These are phyloP conservation scores for Phytoseiulus persimilis DNA, from an alignment of 2,888 invertebrate genomes.

Conservation along the genomic window DNA sequence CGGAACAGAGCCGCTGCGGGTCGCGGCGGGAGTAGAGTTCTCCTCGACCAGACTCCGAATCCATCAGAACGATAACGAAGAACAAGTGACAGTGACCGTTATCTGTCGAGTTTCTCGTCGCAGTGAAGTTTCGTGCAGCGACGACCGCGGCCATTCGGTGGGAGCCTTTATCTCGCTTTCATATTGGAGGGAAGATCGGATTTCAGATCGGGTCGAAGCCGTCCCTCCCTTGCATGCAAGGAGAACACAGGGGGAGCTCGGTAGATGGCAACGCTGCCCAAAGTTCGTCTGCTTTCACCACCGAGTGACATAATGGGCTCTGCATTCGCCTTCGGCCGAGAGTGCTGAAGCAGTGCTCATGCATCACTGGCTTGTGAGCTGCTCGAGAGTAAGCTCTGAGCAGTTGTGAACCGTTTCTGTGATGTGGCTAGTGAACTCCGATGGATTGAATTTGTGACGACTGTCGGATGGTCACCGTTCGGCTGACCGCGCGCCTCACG, in stretches of 20 bases:
- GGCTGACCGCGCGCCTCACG: not conserved
- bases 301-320: slow-evolving; percentile 5
- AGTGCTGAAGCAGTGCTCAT: not conserved
- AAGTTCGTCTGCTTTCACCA: not conserved
- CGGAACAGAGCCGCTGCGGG: too few species aligned
- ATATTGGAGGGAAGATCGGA: not conserved
- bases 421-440: not conserved
- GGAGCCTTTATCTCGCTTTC: not conserved
- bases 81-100: too few species aligned
- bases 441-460: not conserved
- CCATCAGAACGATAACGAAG: too few species aligned
- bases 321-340: not conserved
- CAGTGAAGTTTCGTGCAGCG: too few species aligned
- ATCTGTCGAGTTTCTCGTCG: too few species aligned
- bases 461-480: not conserved
- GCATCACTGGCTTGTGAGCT: not conserved
- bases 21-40: too few species aligned
- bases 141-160: too few species aligned
- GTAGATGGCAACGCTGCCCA: not conserved
- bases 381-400: not conserved
- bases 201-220: not conserved
- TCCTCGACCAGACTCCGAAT: too few species aligned
- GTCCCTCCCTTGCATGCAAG: not conserved
- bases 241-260: not conserved
- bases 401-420: not conserved